Base-by-base conservation (phyloP, 2,888 invertebrate genomes). In the Torymus aiolomorphi region DNA sequence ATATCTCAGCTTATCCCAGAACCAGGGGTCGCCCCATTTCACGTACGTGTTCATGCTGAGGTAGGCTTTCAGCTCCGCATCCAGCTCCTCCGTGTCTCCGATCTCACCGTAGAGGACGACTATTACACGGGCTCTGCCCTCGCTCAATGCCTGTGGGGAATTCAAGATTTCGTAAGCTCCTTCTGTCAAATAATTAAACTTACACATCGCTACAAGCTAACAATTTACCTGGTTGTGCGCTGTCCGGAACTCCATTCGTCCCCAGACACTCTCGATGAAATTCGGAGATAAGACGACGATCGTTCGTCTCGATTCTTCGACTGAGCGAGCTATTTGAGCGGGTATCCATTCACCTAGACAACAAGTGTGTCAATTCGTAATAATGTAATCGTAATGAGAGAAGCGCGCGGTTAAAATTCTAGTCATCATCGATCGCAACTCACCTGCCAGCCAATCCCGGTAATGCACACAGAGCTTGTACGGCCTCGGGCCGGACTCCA, bases 1-100 rank as follows among this genome's bases (percentile, higher is more conserved):
- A 86, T 94, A 95, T 56, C 93, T 91, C 70, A 97, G 90, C 88
- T 95, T 95, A 74, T 94, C 92, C 96, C 96, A 96, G 90, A 96
- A 96, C 94, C 94, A 94, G 11, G 94, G 94, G 87, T 96, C 95
- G 12, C 94, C 95, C 95, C 95, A 96, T 85, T 94, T 94, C 42
- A 96, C 92, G 86, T 96, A 96, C 0, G 96, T 96, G 88, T 95
- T 96, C 89, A 93, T 94, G 80, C 92, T 92, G 8, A 96, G 90
- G 87, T 96, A 96, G 0, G 94, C 92, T 86, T 94, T 93, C 66
- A 95, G 91, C 16, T 95, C 95, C 0, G 93, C 91, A 86, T 95
- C 95, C 80, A 95, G 90, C 82, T 92, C 91, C 49, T 93, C 92
- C 57, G 91, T 91, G 1, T 93, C 91, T 10, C 93, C 92, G 49